Percentiles rank a stretch among this genome's conserved stretches.
Conservation (phyloP, 1,140 invertebrate species). For the Drosophila tani region DNA sequence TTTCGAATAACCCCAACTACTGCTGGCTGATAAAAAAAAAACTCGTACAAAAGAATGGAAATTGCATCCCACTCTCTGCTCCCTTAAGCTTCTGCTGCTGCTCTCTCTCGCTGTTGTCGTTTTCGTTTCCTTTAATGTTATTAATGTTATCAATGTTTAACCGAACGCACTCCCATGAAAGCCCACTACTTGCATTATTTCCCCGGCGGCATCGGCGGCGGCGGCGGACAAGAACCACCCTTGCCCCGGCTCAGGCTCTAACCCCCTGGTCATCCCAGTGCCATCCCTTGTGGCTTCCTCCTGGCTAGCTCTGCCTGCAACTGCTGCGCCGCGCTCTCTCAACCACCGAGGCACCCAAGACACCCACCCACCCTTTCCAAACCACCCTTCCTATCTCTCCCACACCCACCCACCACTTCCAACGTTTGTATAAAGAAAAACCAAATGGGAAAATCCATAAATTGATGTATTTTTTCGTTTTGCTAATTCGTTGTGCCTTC, state of each 20-base stretch:
- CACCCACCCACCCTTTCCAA: slow-evolving; percentile 27
- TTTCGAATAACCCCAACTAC: slow-evolving; percentile 43
- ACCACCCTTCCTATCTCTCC: slow-evolving; percentile 13
- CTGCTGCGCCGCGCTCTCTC: slow-evolving; percentile 45
- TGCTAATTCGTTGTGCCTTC: slow-evolving; percentile 80
- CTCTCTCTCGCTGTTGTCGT: slow-evolving; percentile 38
- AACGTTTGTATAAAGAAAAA: slow-evolving; percentile 65
- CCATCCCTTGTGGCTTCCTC: slow-evolving; percentile 28
- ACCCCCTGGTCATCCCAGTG: slow-evolving; percentile 25
- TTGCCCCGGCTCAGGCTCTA: slow-evolving; percentile 37
- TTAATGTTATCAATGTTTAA: slow-evolving; percentile 75
- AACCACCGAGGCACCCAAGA: slow-evolving; percentile 29
- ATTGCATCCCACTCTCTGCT: slow-evolving; percentile 25
- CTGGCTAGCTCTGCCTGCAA: slow-evolving; percentile 34
- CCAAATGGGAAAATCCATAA: slow-evolving; percentile 69
- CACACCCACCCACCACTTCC: slow-evolving; percentile 24
- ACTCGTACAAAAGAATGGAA: slow-evolving; percentile 20
- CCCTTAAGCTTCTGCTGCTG: slow-evolving; percentile 28
- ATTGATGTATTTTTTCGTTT: slow-evolving; percentile 73
- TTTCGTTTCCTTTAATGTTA: slow-evolving; percentile 54
- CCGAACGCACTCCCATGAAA: slow-evolving; percentile 32
- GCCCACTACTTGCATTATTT: slow-evolving; percentile 39
- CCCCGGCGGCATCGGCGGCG: slow-evolving; percentile 16
- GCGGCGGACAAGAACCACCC: slow-evolving; percentile 23
- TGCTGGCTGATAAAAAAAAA: slow-evolving; percentile 32